Evolutionary conservation across 2,888 invertebrate genomes (phyloP).

Genomic region (Cactoblastis cactorum): DNA sequence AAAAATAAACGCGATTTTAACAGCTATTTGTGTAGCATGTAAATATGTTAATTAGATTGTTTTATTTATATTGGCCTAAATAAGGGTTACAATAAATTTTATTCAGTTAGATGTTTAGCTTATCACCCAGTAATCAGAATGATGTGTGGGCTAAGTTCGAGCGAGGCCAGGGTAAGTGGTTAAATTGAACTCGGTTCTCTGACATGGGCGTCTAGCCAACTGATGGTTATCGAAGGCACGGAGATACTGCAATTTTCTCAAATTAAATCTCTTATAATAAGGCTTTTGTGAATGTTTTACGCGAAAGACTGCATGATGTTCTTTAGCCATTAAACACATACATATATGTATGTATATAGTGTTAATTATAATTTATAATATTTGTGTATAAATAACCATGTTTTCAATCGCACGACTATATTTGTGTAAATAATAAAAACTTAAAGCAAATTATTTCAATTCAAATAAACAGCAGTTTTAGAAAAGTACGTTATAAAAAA

Average conservation of each 20-base stretch:
- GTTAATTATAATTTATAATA: background rate
- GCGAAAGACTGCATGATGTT: too few relatives aligned
- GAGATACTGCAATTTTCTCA: background rate
- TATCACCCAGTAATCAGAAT: background rate
- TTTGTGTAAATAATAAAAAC: too few relatives aligned
- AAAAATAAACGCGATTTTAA: background rate
- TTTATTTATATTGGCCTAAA: background rate
- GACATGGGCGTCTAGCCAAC: slow-evolving; percentile 2
- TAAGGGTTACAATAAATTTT: background rate
- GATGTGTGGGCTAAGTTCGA: slow-evolving; percentile 4
- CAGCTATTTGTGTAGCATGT: background rate
- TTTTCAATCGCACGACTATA: too few relatives aligned
- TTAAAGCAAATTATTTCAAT: background rate
- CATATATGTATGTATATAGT: too few relatives aligned
- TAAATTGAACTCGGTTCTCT: background rate
- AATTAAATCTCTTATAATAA: background rate
- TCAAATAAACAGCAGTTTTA: background rate
- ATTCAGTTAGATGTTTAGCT: background rate
- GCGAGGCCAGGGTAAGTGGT: background rate
- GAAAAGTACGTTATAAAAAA: too few relatives aligned
- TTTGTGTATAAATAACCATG: background rate
- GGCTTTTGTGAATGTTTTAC: background rate
- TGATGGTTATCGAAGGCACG: slow-evolving; percentile 6
- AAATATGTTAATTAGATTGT: background rate
- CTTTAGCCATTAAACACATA: too few relatives aligned